Evolutionary conservation across 2,888 invertebrate genomes (phyloP).

Genomic region (Actias luna): DNA sequence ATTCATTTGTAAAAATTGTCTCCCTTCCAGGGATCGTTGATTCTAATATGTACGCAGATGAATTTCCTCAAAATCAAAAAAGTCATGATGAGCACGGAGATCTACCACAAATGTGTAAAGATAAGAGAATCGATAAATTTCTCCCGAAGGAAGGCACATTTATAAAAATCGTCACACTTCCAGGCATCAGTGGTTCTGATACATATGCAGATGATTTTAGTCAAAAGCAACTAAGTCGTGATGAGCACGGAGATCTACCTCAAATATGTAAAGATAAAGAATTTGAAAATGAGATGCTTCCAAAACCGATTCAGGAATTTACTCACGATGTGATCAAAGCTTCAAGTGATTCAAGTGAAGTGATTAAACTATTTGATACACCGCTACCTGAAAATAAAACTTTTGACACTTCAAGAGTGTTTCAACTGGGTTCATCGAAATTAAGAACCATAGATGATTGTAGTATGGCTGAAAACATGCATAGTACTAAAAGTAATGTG

Average conservation of each 20-base stretch:
- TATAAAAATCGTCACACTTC: no score
- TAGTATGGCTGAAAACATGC: neutral
- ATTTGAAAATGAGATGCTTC: neutral
- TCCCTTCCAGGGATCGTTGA: neutral
- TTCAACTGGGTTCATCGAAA: neutral
- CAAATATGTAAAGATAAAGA: neutral
- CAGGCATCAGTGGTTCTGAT: no score
- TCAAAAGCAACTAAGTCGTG: neutral
- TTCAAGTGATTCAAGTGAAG: slow-evolving; percentile 16
- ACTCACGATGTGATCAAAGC: neutral
- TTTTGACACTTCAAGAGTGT: neutral
- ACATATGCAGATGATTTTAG: slow-evolving; percentile 15
- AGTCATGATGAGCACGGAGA: neutral
- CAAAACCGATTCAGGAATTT: neutral
- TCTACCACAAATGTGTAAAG: neutral
- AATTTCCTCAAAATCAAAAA: neutral
- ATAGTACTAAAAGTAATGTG: neutral
- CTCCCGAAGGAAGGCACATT: no score
- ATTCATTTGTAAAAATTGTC: neutral
- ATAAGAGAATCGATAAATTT: neutral
- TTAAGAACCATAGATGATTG: neutral
- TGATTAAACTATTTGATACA: slow-evolving; percentile 22
- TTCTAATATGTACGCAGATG: slow-evolving; percentile 16
- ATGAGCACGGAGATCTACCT: neutral
- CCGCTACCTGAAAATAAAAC: neutral